A percentile compares a stretch with the other conserved stretches of the same genome.
phyloP scores from a whole-genome alignment of 2,113 vertebrate species.

The Lota lota region DNA sequence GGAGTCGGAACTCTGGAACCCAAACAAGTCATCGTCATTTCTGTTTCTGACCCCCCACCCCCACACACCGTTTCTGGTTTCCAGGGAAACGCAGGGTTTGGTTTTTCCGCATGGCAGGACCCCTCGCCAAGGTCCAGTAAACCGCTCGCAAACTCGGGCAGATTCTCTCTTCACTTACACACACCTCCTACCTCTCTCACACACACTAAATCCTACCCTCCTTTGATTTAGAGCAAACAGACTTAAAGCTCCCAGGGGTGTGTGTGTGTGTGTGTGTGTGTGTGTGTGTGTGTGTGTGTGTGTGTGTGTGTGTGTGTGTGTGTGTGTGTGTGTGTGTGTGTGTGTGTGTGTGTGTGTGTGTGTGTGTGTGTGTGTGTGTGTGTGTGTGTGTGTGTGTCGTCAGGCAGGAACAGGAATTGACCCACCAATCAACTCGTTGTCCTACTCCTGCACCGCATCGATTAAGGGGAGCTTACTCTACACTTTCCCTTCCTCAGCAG shows the following conservation, averaged over 20 bases:
- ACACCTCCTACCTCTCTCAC: constrained; percentile 7
- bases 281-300: constrained; percentile 1
- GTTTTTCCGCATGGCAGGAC: constrained; percentile 20
- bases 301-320: neutral
- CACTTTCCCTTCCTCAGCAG: neutral
- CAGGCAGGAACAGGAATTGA: constrained; percentile 12
- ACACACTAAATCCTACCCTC: neutral
- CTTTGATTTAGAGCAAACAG: no score
- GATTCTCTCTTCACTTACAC: neutral
- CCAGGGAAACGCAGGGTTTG: constrained; percentile 29
- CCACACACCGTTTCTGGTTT: constrained; percentile 22
- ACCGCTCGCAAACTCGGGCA: constrained; percentile 10
- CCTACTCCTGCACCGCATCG: neutral
- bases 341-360: no score
- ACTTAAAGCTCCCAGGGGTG: neutral
- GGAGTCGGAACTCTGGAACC: constrained; percentile 20
- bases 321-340: no score
- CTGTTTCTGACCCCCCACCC: constrained; percentile 16
- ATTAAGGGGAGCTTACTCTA: neutral
- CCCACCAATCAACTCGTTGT: constrained; percentile 4
- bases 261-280: neutral
- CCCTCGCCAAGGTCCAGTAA: constrained; percentile 19
- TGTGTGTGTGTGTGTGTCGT: neutral
- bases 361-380: constrained; percentile 8
- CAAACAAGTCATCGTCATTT: constrained; percentile 45